Base-by-base conservation (phyloP, 2,888 invertebrate species). In the Callyntrura guangdongensis region DNA sequence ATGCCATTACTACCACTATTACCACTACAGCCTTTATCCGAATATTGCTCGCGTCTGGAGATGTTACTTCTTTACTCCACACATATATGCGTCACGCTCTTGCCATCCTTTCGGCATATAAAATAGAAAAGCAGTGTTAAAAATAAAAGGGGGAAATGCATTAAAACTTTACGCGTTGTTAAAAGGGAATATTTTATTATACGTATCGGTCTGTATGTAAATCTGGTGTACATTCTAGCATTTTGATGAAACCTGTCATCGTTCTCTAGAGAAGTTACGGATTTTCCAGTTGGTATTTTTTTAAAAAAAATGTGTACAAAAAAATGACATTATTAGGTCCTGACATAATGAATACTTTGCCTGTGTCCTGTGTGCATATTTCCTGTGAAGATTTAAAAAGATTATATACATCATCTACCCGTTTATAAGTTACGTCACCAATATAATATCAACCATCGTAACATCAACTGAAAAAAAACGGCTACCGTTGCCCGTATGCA, bases 371-470 rank as follows among this genome's bases (percentile, higher is more conserved):
- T 36, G 6, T 36, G 45, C 14, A 45, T 45, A 69, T 45, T 69
- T 69, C 69, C 69, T 69, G 69, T 69, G 69, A 22, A 45, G 45
- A 69, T 69, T 69, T 22, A 36, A 69, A 45, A 17, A 69, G 17
- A 17, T 20, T 36, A n/a, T 8, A 69, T 53, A 53, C 11, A 59
- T 61, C 20, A 6, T 22, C 17, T 61, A 22, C 20, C 14, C 22
- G 5, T 36, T 36, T 36, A 36, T 36, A 36, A n/a, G n/a, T n/a
- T 36, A 6, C 36, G 36, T 6, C 36, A 36, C 36, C 36, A 36
- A 36, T 36, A 36, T 6, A 36, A 36, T 36, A 36, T 6, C 36
- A 36, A 36, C 36, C 36, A 6, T 6, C 2, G 36, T 4, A 2
- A 6, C 36, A 36, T 2, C 36, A 36, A 6, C 2, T 36, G 36